phyloP scores from a whole-genome alignment of 2,113 vertebrate species.

The Mobula hypostoma region DNA sequence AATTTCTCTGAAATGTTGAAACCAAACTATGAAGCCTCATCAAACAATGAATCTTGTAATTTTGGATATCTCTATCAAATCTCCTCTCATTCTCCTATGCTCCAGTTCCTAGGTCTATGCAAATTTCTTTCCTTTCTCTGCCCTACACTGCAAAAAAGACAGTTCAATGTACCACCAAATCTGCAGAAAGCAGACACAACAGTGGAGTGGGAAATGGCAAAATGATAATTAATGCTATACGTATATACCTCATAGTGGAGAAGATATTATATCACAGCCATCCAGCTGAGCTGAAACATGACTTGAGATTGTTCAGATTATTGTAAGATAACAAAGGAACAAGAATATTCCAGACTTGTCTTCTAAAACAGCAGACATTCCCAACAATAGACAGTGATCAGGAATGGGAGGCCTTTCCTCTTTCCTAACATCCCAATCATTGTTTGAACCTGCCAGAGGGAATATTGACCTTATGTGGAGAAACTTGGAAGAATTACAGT shows the following conservation, averaged over 20 bases:
- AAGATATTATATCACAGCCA: neutral
- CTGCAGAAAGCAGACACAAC: neutral
- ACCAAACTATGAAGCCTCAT: too few relatives aligned
- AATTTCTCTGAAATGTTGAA: too few relatives aligned
- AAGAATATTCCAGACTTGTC: neutral
- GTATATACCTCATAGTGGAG: neutral
- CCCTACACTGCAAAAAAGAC: neutral
- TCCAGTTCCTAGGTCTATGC: neutral
- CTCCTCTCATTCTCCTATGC: too few relatives aligned
- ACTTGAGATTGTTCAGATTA: neutral
- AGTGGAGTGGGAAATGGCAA: neutral
- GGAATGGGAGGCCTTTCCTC: neutral
- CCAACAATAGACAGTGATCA: neutral
- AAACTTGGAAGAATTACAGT: neutral
- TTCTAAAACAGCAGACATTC: neutral
- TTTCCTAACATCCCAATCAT: neutral
- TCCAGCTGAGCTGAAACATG: neutral
- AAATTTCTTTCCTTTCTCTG: neutral
- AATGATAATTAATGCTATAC: neutral
- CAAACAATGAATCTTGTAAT: too few relatives aligned
- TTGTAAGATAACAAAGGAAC: neutral
- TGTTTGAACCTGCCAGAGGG: neutral
- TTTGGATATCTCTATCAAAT: too few relatives aligned
- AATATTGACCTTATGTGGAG: neutral
- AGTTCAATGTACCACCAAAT: neutral